Evolutionary conservation across 2,113 vertebrate genomes (phyloP).

Genomic region (Arvicanthis niloticus): DNA sequence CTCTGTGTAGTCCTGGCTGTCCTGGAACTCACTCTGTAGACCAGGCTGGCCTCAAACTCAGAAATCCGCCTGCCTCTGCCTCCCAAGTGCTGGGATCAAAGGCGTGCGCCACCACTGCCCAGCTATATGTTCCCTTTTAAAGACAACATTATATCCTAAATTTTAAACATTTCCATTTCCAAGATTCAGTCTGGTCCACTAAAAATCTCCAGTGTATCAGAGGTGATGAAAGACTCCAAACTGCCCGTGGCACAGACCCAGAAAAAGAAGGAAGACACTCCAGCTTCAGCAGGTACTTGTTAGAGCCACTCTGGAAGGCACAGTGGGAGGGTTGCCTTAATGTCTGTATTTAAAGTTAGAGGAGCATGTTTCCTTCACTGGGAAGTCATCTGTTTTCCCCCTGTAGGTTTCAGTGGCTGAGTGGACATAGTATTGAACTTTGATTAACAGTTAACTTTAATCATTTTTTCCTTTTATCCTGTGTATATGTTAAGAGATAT

Average conservation of each 20-base stretch:
- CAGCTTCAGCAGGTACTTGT: slow-evolving; percentile 79
- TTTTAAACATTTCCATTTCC: slow-evolving; percentile 64
- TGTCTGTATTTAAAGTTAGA: background rate
- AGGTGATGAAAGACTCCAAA: slow-evolving; percentile 90
- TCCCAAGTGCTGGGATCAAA: too few relatives aligned
- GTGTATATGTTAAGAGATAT: slow-evolving; percentile 31
- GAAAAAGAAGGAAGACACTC: slow-evolving; percentile 81
- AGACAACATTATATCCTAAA: slow-evolving; percentile 23
- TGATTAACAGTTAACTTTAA: background rate
- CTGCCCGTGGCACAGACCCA: slow-evolving; percentile 83
- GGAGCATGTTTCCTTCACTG: fast-evolving
- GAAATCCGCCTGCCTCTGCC: too few relatives aligned
- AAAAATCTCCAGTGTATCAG: slow-evolving; percentile 91
- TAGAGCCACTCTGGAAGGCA: slow-evolving; percentile 27
- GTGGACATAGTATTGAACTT: background rate
- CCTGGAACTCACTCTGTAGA: too few relatives aligned
- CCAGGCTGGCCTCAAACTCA: too few relatives aligned
- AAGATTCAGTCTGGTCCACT: slow-evolving; percentile 87
- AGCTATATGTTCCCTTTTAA: background rate
- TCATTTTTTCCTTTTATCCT: background rate
- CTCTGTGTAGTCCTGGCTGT: too few relatives aligned
- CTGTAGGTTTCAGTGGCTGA: background rate
- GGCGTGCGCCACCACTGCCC: too few relatives aligned
- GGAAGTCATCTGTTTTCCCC: background rate
- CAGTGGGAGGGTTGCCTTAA: background rate